A percentile compares a stretch with the other conserved stretches of the same genome.
Conservation (phyloP, 1,140 invertebrate genomes). For the Caenorhabditis inopinata region DNA sequence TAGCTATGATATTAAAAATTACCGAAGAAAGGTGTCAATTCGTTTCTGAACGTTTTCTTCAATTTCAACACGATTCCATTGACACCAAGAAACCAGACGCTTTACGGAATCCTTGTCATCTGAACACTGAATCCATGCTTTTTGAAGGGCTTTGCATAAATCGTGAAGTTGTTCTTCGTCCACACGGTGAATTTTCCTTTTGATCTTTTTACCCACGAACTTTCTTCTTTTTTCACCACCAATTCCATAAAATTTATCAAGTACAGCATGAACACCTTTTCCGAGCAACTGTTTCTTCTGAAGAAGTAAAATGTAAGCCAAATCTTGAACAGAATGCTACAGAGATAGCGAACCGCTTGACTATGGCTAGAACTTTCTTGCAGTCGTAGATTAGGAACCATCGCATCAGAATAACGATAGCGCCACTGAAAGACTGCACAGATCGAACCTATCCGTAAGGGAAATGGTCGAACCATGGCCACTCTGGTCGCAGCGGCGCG, state of each 20-base stretch:
- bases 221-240: neutral
- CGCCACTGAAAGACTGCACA: conserved; percentile 23
- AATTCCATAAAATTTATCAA: neutral
- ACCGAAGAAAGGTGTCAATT: neutral
- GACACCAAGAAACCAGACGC: neutral
- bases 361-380: neutral
- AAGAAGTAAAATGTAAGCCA: conserved; percentile 8
- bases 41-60: neutral
- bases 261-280: neutral
- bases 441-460: neutral
- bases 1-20: neutral
- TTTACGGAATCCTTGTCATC: neutral
- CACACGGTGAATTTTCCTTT: neutral
- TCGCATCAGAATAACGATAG: neutral
- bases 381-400: conserved; percentile 25
- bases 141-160: neutral
- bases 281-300: neutral
- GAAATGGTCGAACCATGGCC: too few species aligned
- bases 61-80: conserved; percentile 12
- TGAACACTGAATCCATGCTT: neutral
- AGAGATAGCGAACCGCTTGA: conserved; percentile 29
- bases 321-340: conserved; percentile 34
- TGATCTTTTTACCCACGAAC: neutral
- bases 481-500: neutral
- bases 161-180: neutral